phyloP scores from a whole-genome alignment of 2,797 vertebrate species.

The Acrocephalus scirpaceus region DNA sequence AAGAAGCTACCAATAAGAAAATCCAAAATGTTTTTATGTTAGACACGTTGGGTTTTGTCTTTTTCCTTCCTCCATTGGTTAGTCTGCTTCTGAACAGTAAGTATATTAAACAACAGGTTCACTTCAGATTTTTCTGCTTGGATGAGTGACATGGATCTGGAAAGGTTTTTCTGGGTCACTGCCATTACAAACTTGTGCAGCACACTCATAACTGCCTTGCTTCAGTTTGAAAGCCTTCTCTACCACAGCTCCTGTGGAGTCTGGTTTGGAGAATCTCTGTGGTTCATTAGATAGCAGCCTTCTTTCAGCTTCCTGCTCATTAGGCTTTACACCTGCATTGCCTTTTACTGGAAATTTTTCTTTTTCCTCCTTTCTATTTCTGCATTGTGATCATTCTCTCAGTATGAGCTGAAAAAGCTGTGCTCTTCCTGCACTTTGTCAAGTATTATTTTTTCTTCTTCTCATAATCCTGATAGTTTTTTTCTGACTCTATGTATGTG shows the following conservation, averaged over 20 bases:
- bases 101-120: not conserved
- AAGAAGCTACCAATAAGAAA: not conserved
- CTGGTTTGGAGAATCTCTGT: not conserved
- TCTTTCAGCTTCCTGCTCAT: not conserved
- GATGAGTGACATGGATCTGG: not conserved
- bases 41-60: not conserved
- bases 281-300: not conserved
- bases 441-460: not conserved
- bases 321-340: conserved; percentile 7
- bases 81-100: not conserved
- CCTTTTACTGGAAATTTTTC: not conserved
- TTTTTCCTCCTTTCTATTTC: not conserved
- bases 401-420: not conserved
- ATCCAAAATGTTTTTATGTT: not conserved
- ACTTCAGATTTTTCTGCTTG: not conserved
- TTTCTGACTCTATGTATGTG: not conserved
- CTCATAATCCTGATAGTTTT: not conserved
- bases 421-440: not conserved
- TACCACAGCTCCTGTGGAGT: not conserved
- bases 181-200: not conserved
- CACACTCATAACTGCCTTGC: not conserved
- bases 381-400: not conserved
- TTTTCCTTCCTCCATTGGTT: not conserved
- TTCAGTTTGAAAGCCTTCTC: not conserved
- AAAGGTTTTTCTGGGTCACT: conserved; percentile 38